Conservation (phyloP, 2,113 vertebrate species). For the Caloenas nicobarica region DNA sequence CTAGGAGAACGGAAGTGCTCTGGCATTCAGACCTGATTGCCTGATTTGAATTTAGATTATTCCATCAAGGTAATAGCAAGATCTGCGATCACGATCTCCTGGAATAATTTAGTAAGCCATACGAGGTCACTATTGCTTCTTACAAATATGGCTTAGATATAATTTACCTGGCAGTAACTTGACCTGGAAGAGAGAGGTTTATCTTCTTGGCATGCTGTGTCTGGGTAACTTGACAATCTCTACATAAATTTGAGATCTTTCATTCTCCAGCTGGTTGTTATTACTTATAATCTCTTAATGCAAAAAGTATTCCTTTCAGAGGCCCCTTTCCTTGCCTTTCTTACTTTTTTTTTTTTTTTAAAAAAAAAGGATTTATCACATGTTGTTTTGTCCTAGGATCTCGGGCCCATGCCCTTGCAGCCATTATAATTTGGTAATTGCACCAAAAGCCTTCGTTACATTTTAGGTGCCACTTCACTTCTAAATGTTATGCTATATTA, state of each 20-base stretch:
- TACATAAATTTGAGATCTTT: conserved; percentile 59
- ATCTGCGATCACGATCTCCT: conserved; percentile 13
- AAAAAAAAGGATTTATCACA: neutral
- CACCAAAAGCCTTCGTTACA: neutral
- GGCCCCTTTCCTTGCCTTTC: conserved; percentile 27
- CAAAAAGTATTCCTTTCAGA: conserved; percentile 49
- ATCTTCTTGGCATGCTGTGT: conserved; percentile 47
- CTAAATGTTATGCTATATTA: neutral
- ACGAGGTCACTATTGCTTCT: conserved; percentile 56
- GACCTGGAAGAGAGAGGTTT: conserved; percentile 63
- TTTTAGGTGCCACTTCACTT: neutral
- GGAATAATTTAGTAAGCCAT: conserved; percentile 56
- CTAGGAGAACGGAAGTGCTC: neutral
- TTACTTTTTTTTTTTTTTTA: neutral
- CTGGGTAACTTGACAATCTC: conserved; percentile 37
- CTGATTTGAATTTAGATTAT: conserved; percentile 49
- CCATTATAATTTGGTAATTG: neutral
- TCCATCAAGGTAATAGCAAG: conserved; percentile 30
- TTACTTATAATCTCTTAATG: conserved; percentile 66
- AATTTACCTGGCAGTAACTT: conserved; percentile 60
- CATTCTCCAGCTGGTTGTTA: conserved; percentile 59
- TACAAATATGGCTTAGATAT: neutral
- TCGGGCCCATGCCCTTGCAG: neutral
- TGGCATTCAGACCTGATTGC: neutral
- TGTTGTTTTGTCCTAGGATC: neutral